A percentile compares a stretch with the other conserved stretches of the same genome.
Evolutionary conservation across 2,888 invertebrate species (phyloP).

Genomic region (Plagiodera versicolora): DNA sequence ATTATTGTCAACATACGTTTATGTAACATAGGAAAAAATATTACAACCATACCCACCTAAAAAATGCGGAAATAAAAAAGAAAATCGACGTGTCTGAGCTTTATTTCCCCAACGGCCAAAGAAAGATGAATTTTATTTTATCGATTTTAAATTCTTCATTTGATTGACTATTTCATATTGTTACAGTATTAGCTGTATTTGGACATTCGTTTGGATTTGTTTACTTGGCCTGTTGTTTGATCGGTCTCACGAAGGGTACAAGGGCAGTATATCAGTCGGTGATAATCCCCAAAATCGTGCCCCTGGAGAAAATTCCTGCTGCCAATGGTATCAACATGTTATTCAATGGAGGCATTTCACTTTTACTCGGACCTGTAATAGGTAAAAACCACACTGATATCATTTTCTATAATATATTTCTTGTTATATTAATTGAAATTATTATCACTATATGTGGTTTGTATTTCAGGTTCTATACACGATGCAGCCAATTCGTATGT

Average conservation of each 20-base stretch:
- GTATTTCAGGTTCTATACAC: conserved; percentile 41
- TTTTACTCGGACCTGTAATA: conserved; percentile 50
- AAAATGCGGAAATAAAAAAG: too few species aligned
- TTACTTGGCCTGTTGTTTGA: conserved; percentile 38
- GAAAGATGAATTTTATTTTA: too few species aligned
- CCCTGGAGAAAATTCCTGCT: conserved; percentile 49
- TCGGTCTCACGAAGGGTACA: conserved; percentile 52
- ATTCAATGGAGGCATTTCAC: conserved; percentile 48
- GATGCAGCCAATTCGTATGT: conserved; percentile 37
- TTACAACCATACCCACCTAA: too few species aligned
- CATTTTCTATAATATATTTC: too few species aligned
- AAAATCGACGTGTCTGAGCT: too few species aligned
- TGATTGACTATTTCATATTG: conserved; percentile 2
- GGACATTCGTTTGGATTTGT: conserved; percentile 34
- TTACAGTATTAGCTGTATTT: conserved; percentile 44
- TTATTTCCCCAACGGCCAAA: too few species aligned
- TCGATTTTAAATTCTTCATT: too few species aligned
- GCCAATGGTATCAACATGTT: conserved; percentile 52
- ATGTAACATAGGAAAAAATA: too few species aligned
- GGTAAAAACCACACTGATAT: conserved; percentile 46
- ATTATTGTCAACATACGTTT: too few species aligned
- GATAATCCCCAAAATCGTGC: conserved; percentile 50
- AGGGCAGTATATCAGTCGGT: conserved; percentile 54
- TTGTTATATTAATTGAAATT: too few species aligned
- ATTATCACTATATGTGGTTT: too few species aligned